Percentiles rank a stretch among this genome's conserved stretches.
phyloP scores from a whole-genome alignment of 30 jellyfish, hydroid and myxozoan genomes.

The Chrysaora quinquecirrha region DNA sequence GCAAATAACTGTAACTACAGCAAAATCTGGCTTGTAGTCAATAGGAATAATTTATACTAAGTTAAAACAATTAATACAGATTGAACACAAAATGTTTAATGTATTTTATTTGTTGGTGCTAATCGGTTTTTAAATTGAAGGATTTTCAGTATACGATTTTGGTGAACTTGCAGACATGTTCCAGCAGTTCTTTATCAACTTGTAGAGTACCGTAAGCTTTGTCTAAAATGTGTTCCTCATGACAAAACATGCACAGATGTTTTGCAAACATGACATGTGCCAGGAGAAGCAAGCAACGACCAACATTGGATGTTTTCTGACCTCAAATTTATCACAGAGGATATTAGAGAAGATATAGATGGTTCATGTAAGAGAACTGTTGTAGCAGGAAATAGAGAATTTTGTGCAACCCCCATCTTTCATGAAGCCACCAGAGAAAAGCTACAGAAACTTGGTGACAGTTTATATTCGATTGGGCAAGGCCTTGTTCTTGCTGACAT shows the following conservation, averaged over 20 bases:
- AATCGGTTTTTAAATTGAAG: no score
- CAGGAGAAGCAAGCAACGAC: slow-evolving; percentile 7
- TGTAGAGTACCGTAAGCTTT: background rate
- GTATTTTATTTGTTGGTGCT: no score
- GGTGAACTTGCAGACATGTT: background rate
- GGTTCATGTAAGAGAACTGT: background rate
- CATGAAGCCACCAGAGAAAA: slow-evolving; percentile 13
- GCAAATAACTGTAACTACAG: no score
- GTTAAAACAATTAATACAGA: no score
- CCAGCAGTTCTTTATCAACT: background rate
- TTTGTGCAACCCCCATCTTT: background rate
- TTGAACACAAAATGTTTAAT: no score
- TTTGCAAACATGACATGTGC: slow-evolving; percentile 35
- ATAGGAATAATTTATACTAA: no score
- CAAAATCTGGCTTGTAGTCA: no score
- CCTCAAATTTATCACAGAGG: background rate
- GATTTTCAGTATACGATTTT: background rate
- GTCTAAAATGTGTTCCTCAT: slow-evolving; percentile 18
- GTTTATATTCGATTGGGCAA: slow-evolving; percentile 12
- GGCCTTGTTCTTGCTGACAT: slow-evolving; percentile 12
- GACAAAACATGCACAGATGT: slow-evolving; percentile 43
- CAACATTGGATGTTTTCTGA: background rate
- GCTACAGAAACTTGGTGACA: slow-evolving; percentile 11
- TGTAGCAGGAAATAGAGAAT: background rate
- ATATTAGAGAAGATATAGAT: background rate